Conservation (phyloP, 1,140 invertebrate genomes). For the Zaprionus capensis region DNA sequence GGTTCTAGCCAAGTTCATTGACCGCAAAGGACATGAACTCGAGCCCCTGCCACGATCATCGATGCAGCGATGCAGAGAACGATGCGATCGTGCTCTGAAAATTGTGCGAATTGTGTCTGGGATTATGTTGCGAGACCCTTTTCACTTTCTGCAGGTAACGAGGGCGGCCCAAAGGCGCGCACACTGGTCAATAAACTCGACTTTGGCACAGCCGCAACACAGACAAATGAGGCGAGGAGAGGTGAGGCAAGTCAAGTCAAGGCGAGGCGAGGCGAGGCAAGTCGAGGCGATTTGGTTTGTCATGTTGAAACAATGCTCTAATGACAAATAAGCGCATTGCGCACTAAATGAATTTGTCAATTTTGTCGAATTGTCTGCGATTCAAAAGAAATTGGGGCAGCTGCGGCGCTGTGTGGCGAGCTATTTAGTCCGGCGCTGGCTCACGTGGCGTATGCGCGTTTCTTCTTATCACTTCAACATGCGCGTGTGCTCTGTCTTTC, state of each 20-base stretch:
- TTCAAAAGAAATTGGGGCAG: slow-evolving; percentile 35
- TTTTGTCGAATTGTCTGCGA: not conserved
- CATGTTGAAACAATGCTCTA: slow-evolving; percentile 39
- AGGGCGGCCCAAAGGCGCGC: not conserved
- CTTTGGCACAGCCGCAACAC: not conserved
- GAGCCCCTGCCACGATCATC: not conserved
- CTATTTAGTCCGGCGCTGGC: slow-evolving; percentile 21
- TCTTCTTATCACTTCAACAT: slow-evolving; percentile 60
- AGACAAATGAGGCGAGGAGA: not conserved
- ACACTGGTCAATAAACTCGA: slow-evolving; percentile 8
- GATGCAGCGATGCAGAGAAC: not conserved
- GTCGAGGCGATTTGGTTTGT: not conserved
- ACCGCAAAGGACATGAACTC: slow-evolving; percentile 63
- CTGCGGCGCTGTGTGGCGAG: slow-evolving; percentile 3
- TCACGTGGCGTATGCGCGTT: slow-evolving; percentile 70
- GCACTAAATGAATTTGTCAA: slow-evolving; percentile 26
- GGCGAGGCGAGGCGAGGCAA: no score
- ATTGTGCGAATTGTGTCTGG: slow-evolving; percentile 5
- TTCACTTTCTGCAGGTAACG: not conserved
- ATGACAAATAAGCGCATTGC: slow-evolving; percentile 63
- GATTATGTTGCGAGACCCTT: slow-evolving; percentile 11
- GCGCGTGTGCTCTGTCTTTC: not conserved
- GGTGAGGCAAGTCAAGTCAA: no score
- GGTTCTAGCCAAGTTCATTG: slow-evolving; percentile 55
- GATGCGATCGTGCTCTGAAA: not conserved